Evolutionary conservation across 1,140 invertebrate genomes (phyloP), one percentile per base, ranked within the genome.

Genomic region (Diachasma alloeum): DNA sequence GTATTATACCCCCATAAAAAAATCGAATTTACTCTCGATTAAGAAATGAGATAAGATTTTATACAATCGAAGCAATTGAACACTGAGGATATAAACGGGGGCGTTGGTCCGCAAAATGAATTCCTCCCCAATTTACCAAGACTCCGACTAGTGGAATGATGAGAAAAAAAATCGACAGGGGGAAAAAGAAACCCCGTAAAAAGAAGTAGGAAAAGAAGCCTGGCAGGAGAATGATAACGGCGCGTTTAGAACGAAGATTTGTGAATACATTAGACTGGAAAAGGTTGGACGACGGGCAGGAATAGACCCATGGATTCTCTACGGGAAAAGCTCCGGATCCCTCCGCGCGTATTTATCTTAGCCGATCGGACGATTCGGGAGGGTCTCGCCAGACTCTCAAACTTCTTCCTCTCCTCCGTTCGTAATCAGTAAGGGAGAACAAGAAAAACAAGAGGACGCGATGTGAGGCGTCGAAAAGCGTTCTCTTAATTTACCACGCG

Each of bases 181-280:
- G 56, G 73, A 76, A 63, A 67, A 59, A 46, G 39, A 26, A 63
- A 68, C 8, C 4, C 19, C 13, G 15, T 36, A 24, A 70, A 75
- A 72, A 73, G 79, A 80, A 80, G 72, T 77, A 68, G 53, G 19
- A 66, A 75, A 72, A 44, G 26, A 66, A 75, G 75, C 53, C 74
- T 77, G 79, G 15, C 63, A 22, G 73, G 66, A 74, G 80, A 78
- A 79, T 79, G 80, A 81, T 81, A 79, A 81, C 78, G 78, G 56
- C 44, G 67, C 44, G 63, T 53, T 63, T 71, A 77, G 76, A 79
- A 74, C 74, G 73, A 81, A 81, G 80, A 81, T 81, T 81, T 81
- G 80, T 81, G 80, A 81, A 81, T 81, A 81, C 80, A 79, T 81
- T 81, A 81, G 76, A 76, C 72, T 37, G 31, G 53, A 46, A 48